A percentile compares a stretch with the other conserved stretches of the same genome.
Conservation (phyloP, 1,140 invertebrate species). For the Drosophila busckii region DNA sequence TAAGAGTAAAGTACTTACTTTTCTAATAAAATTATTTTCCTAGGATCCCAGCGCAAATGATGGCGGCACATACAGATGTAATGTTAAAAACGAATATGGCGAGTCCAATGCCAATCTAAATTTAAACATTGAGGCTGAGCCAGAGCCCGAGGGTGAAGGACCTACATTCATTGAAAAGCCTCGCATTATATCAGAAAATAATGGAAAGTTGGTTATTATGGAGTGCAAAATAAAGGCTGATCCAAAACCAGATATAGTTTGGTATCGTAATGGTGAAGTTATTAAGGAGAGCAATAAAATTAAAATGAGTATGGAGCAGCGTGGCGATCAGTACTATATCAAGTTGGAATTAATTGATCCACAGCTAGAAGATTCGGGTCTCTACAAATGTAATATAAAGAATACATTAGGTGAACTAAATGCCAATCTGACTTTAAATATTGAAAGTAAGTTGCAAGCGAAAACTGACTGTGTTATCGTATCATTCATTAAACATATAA, state of each 20-base stretch:
- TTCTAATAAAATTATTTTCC: neutral
- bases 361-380: conserved; percentile 94
- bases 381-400: conserved; percentile 99
- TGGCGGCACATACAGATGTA: conserved; percentile 97
- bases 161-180: conserved; percentile 99
- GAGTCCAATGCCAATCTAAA: conserved; percentile 99
- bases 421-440: conserved; percentile 97
- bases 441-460: conserved; percentile 98
- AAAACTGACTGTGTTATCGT: too few species aligned
- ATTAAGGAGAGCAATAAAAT: conserved; percentile 90
- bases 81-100: conserved; percentile 97
- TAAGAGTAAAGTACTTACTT: neutral
- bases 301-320: conserved; percentile 85
- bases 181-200: conserved; percentile 89
- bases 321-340: conserved; percentile 91
- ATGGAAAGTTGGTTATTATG: conserved; percentile 98
- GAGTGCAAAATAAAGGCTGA: conserved; percentile 96
- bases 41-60: conserved; percentile 96
- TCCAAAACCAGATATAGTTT: conserved; percentile 95
- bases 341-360: conserved; percentile 95
- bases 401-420: conserved; percentile 97
- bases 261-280: conserved; percentile 90
- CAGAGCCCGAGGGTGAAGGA: conserved; percentile 94
- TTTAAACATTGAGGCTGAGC: conserved; percentile 97
- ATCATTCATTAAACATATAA: neutral